phyloP scores from a whole-genome alignment of 37 sponge, comb jelly and placozoan species.

The Oscarella lobularis region DNA sequence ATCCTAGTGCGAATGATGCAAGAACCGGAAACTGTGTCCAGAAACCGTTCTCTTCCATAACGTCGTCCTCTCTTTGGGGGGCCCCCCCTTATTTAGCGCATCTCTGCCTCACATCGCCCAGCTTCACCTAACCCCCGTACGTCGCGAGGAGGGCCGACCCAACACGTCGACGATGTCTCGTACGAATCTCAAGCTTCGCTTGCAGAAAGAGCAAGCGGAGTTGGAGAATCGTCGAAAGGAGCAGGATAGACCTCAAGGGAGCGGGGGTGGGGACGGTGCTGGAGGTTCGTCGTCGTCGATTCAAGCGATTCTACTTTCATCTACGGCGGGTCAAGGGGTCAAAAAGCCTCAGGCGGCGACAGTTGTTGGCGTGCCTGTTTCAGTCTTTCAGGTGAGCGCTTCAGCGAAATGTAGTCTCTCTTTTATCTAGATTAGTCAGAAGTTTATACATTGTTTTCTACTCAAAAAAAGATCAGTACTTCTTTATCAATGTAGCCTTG shows the following conservation, averaged over 20 bases:
- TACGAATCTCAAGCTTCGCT: not conserved
- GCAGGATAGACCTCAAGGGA: not conserved
- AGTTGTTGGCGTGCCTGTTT: conserved; percentile 1
- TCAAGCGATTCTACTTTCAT: too few relatives aligned
- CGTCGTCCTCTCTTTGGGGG: too few relatives aligned
- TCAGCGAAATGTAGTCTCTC: too few relatives aligned
- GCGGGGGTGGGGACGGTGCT: not conserved
- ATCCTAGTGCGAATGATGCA: too few relatives aligned
- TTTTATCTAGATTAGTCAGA: too few relatives aligned
- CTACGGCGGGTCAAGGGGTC: too few relatives aligned
- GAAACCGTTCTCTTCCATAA: too few relatives aligned
- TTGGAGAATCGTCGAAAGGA: not conserved
- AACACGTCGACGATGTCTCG: not conserved
- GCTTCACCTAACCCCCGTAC: not conserved
- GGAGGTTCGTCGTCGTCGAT: not conserved
- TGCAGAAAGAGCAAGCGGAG: not conserved
- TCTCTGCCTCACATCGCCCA: not conserved
- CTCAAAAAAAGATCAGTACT: too few relatives aligned
- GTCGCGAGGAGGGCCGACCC: not conserved
- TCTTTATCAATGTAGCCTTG: too few relatives aligned
- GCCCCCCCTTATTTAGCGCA: not conserved
- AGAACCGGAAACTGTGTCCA: too few relatives aligned
- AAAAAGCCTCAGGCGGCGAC: too few relatives aligned
- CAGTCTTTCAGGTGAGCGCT: not conserved
- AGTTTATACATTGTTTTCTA: too few relatives aligned